Evolutionary conservation across 2,113 vertebrate genomes (phyloP).

Genomic region (Pitta sordida): DNA sequence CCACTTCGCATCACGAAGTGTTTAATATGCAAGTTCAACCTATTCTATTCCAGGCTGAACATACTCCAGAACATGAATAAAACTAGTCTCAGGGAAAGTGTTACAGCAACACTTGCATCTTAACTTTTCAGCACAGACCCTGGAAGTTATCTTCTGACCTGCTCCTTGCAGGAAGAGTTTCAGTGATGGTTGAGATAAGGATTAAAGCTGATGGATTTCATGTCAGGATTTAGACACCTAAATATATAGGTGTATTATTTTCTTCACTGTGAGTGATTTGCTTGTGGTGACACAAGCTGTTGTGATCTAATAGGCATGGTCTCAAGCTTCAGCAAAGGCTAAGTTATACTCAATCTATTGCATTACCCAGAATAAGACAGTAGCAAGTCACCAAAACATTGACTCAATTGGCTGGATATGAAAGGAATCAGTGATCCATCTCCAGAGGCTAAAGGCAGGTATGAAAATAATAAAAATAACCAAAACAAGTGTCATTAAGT

Average conservation of each 20-base stretch:
- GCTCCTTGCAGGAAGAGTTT: too few relatives aligned
- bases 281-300: background rate
- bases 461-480: background rate
- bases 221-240: background rate
- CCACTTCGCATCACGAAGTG: background rate
- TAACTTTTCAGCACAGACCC: background rate
- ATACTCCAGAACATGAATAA: background rate
- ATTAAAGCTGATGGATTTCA: too few relatives aligned
- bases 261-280: background rate
- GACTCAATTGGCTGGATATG: background rate
- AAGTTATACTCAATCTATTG: background rate
- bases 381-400: background rate
- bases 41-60: constrained; percentile 19
- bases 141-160: background rate
- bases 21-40: background rate
- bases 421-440: background rate
- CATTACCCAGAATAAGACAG: background rate
- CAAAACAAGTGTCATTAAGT: background rate
- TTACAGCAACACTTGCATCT: background rate
- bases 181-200: too few relatives aligned
- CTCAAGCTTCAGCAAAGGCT: background rate
- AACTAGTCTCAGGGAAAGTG: background rate
- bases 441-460: background rate
- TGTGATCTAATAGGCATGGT: background rate
- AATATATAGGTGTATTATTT: background rate